Evolutionary conservation across 2,797 vertebrate genomes (phyloP).

Genomic region (Smutsia gigantea): DNA sequence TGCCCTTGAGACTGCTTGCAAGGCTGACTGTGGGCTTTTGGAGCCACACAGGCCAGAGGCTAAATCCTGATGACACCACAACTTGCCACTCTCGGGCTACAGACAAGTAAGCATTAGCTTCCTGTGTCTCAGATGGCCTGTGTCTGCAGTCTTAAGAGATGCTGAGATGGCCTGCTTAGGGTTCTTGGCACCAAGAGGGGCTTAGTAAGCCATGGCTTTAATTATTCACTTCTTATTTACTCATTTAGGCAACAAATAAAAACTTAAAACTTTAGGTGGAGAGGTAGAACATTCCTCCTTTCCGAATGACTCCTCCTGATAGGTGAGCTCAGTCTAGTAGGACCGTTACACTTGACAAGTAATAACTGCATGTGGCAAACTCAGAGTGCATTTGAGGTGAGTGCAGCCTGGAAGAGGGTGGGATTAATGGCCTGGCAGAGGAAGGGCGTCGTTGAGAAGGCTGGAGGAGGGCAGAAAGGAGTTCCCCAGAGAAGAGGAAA

Average conservation of each 20-base stretch:
- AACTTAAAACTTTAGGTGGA: not conserved
- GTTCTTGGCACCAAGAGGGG: not conserved
- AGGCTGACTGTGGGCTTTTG: not conserved
- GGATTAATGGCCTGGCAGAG: not conserved
- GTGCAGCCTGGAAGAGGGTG: not conserved
- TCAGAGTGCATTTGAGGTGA: not conserved
- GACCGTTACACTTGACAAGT: not conserved
- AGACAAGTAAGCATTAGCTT: not conserved
- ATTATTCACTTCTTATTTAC: not conserved
- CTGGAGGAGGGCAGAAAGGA: not conserved
- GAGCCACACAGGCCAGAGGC: not conserved
- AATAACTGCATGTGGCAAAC: not conserved
- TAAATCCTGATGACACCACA: not conserved
- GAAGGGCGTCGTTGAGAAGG: not conserved
- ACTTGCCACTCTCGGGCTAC: accelerated
- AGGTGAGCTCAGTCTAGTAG: not conserved
- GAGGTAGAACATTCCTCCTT: not conserved
- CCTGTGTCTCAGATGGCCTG: not conserved
- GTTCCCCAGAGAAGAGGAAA: not conserved
- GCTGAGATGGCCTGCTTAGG: not conserved
- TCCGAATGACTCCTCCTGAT: not conserved
- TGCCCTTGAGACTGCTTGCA: not conserved
- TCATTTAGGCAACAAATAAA: not conserved
- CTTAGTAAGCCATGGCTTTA: not conserved
- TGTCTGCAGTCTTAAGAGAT: not conserved